phyloP scores from a whole-genome alignment of 92 coral and sea anemone genomes.

The Heliopora coerulea region DNA sequence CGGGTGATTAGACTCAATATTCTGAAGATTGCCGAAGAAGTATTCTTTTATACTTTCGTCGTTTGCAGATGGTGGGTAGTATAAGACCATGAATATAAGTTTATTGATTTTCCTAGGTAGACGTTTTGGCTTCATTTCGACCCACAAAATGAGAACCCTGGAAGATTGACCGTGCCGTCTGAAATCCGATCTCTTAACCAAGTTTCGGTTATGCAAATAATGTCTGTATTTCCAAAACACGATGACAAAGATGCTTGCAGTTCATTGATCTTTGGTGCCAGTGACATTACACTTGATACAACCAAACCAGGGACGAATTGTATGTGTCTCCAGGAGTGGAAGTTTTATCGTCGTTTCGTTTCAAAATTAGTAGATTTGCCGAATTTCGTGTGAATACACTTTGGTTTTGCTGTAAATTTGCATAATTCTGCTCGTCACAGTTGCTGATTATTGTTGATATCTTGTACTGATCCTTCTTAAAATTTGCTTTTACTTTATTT shows the following conservation, averaged over 20 bases:
- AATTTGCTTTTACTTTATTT: too few species aligned
- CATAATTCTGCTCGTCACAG: too few species aligned
- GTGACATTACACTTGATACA: constrained; percentile 15
- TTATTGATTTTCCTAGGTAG: neutral
- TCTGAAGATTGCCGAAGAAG: constrained; percentile 1
- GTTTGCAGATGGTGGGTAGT: constrained; percentile 33
- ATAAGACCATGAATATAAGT: neutral
- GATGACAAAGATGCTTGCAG: neutral
- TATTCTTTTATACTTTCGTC: constrained; percentile 11
- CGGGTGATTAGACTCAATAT: constrained; percentile 12
- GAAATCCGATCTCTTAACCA: constrained; percentile 31
- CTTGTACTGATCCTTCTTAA: too few species aligned
- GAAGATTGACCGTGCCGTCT: constrained; percentile 24
- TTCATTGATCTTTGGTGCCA: constrained; percentile 31
- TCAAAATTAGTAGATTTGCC: too few species aligned
- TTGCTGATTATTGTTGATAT: too few species aligned
- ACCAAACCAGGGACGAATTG: constrained; percentile 3
- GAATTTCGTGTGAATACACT: too few species aligned
- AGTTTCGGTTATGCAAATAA: constrained; percentile 22
- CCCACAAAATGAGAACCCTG: neutral
- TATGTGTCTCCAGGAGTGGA: too few species aligned
- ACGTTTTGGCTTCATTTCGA: neutral
- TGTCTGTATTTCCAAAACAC: neutral
- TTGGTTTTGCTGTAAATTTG: too few species aligned
- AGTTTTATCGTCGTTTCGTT: too few species aligned